Percentiles rank a stretch among this genome's conserved stretches.
Evolutionary conservation across 2,888 invertebrate species (phyloP).

Genomic region (Coelinius sp.): DNA sequence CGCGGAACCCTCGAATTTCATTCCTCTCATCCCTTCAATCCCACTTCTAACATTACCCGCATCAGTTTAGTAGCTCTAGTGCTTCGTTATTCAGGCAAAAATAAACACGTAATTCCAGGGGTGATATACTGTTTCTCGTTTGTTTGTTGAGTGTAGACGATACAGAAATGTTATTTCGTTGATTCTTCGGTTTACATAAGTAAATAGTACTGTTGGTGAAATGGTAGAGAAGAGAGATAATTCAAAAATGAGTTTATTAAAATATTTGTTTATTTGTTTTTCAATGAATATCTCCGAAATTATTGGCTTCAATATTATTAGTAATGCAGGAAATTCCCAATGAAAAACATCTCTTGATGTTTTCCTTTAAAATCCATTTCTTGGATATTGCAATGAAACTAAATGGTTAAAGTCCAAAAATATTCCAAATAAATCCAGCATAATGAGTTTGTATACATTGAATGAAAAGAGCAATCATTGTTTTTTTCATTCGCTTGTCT

Average conservation of each 20-base stretch:
- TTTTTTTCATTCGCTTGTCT: too few relatives aligned
- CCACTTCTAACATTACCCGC: conserved; percentile 5
- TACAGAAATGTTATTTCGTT: neutral
- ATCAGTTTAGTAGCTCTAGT: neutral
- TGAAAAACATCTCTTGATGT: too few relatives aligned
- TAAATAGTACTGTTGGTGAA: neutral
- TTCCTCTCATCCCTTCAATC: conserved; percentile 22
- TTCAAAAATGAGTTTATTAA: neutral
- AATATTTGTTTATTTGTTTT: neutral
- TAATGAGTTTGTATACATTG: too few relatives aligned
- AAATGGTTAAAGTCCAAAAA: too few relatives aligned
- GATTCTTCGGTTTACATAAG: neutral
- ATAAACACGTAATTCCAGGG: neutral
- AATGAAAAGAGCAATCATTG: too few relatives aligned
- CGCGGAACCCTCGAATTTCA: conserved; percentile 13
- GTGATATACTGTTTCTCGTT: neutral
- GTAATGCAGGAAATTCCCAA: too few relatives aligned
- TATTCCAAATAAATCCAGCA: too few relatives aligned
- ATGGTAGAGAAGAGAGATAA: neutral
- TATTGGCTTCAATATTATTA: too few relatives aligned
- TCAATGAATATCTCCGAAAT: too few relatives aligned
- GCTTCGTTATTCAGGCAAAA: neutral
- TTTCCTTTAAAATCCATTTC: too few relatives aligned
- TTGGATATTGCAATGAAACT: too few relatives aligned
- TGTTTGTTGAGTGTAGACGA: neutral